These are phyloP conservation scores for Scaptomyza pallida DNA, from an alignment of 1,140 invertebrate genomes.

Conservation along the genomic window DNA sequence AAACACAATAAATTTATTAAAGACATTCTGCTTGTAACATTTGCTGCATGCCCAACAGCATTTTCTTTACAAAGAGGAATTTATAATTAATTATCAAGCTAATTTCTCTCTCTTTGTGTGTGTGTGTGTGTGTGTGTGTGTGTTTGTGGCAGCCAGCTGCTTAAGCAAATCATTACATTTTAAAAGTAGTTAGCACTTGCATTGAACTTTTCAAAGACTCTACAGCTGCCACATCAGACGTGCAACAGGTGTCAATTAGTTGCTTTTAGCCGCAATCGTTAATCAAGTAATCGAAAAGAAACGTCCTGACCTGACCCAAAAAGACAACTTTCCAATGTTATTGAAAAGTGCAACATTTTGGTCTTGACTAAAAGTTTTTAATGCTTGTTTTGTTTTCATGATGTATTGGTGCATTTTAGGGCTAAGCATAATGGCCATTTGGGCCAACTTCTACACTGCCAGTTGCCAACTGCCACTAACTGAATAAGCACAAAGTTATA, in stretches of 20 bases:
- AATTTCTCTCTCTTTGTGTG: no score
- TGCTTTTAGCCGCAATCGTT: no score
- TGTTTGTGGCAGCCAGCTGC: constrained; percentile 16
- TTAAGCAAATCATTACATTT: constrained; percentile 4
- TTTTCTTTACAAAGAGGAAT: constrained; percentile 41
- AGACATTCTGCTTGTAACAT: constrained; percentile 39
- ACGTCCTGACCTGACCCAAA: no score
- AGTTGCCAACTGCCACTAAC: background rate
- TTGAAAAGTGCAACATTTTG: no score
- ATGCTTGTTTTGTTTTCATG: background rate
- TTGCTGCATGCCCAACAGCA: constrained; percentile 12
- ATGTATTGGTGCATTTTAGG: background rate
- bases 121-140: background rate
- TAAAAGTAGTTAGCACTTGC: constrained; percentile 1
- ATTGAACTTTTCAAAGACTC: background rate
- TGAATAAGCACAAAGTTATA: constrained; percentile 1
- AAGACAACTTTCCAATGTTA: no score
- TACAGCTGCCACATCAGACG: no score
- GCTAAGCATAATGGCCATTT: background rate
- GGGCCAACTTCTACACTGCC: background rate
- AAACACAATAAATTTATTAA: constrained; percentile 78
- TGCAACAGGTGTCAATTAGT: no score
- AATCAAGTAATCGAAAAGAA: no score
- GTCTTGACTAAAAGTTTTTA: no score
- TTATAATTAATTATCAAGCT: constrained; percentile 74